phyloP scores from a whole-genome alignment of 1,140 invertebrate genomes.

The Drosophila lacteicornis region DNA sequence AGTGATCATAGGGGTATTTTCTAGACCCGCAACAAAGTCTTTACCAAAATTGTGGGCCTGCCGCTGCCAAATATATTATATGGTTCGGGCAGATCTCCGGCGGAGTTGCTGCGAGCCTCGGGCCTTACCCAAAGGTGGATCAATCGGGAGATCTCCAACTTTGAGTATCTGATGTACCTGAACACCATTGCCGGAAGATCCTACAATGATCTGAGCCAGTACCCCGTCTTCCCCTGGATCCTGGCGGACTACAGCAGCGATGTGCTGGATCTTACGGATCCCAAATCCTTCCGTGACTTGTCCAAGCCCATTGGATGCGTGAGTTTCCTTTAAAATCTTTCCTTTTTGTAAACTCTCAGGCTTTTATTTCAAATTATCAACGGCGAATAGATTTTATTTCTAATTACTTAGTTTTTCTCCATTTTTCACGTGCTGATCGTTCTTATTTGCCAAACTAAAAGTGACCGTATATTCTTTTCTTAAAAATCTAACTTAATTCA shows the following conservation, averaged over 20 bases:
- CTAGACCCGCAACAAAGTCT: constrained; percentile 88
- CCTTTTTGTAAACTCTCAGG: no score
- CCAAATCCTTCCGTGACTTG: constrained; percentile 90
- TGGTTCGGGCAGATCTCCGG: constrained; percentile 87
- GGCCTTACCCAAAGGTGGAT: constrained; percentile 89
- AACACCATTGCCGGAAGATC: constrained; percentile 91
- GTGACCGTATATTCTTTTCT: no score
- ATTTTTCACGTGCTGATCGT: no score
- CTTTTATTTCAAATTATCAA: no score
- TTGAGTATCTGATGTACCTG: constrained; percentile 90
- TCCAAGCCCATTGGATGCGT: constrained; percentile 93
- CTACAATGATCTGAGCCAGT: constrained; percentile 92
- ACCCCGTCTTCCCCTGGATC: constrained; percentile 92
- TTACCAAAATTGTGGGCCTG: constrained; percentile 87
- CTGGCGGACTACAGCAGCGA: constrained; percentile 90
- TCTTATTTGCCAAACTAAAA: no score
- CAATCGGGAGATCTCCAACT: constrained; percentile 89
- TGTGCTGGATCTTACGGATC: constrained; percentile 89
- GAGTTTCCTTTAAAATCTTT: constrained; percentile 18
- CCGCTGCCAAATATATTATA: constrained; percentile 87
- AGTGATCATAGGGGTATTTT: constrained; percentile 6
- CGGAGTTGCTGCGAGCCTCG: constrained; percentile 87
- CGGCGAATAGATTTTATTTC: no score
- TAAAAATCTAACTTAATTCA: no score
- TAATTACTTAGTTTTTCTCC: no score